These are phyloP conservation scores for Megalops cyprinoides DNA, from an alignment of 2,797 vertebrate species.

Conservation along the genomic window DNA sequence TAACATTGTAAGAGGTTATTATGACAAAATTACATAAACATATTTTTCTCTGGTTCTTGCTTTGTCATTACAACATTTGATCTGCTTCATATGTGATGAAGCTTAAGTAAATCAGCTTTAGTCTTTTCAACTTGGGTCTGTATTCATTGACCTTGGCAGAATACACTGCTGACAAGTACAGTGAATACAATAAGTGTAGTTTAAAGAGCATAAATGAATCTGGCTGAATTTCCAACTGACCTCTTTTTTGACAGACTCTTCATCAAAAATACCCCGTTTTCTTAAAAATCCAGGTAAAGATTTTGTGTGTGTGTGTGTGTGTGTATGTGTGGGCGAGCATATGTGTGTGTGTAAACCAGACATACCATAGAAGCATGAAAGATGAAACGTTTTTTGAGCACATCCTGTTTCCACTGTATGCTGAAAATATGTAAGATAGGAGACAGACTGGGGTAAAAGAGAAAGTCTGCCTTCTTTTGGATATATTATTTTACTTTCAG, in stretches of 20 bases:
- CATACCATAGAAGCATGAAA: no score
- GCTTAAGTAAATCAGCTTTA: no score
- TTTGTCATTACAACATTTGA: no score
- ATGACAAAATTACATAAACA: no score
- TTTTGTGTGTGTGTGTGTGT: slow-evolving; percentile 23
- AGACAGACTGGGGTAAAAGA: background rate
- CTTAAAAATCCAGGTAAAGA: background rate
- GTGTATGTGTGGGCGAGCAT: background rate
- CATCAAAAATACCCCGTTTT: background rate
- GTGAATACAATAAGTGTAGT: background rate
- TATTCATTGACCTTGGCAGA: no score
- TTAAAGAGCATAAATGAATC: background rate
- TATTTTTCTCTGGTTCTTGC: no score
- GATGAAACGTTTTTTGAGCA: background rate
- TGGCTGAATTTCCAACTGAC: background rate
- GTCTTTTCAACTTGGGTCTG: no score
- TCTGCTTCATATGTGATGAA: no score
- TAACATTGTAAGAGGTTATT: no score
- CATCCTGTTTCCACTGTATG: slow-evolving; percentile 16
- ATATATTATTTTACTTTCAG: background rate
- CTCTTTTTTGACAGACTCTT: background rate
- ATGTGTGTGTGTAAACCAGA: background rate
- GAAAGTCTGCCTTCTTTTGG: background rate
- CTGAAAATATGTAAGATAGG: background rate
- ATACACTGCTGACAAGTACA: no score